phyloP scores from a whole-genome alignment of 2,888 invertebrate species.

The Caenorhabditis imperialis region DNA sequence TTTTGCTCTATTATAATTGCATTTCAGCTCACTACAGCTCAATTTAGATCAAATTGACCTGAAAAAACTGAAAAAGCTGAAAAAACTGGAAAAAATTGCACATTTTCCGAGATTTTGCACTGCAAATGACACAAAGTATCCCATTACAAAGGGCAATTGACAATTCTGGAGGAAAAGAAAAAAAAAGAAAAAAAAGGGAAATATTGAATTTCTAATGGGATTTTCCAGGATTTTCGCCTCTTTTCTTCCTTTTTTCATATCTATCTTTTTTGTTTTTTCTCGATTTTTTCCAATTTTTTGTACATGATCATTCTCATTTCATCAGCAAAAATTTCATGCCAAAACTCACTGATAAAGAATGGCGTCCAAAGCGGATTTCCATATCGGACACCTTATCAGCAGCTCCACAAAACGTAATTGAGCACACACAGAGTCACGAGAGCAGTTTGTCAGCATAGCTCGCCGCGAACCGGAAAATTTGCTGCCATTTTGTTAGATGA shows the following conservation, averaged over 20 bases:
- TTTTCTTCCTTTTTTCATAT: conserved; percentile 3
- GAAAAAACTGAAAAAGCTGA: neutral
- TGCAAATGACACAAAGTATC: conserved; percentile 13
- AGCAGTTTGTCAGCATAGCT: too few relatives aligned
- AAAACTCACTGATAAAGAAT: too few relatives aligned
- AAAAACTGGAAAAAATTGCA: neutral
- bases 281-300: neutral
- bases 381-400: too few relatives aligned
- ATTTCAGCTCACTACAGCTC: too few relatives aligned
- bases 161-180: neutral
- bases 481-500: too few relatives aligned
- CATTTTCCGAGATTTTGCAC: neutral
- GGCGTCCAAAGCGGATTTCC: too few relatives aligned
- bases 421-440: too few relatives aligned
- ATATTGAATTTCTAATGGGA: neutral
- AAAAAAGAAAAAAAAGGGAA: neutral
- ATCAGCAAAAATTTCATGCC: too few relatives aligned
- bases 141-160: conserved; percentile 8
- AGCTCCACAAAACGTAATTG: too few relatives aligned
- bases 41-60: neutral
- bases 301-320: too few relatives aligned
- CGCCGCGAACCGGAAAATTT: too few relatives aligned
- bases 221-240: neutral
- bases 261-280: neutral
- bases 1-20: too few relatives aligned